Evolutionary conservation across 1,140 invertebrate species (phyloP).

Genomic region (Bombus waltoni): DNA sequence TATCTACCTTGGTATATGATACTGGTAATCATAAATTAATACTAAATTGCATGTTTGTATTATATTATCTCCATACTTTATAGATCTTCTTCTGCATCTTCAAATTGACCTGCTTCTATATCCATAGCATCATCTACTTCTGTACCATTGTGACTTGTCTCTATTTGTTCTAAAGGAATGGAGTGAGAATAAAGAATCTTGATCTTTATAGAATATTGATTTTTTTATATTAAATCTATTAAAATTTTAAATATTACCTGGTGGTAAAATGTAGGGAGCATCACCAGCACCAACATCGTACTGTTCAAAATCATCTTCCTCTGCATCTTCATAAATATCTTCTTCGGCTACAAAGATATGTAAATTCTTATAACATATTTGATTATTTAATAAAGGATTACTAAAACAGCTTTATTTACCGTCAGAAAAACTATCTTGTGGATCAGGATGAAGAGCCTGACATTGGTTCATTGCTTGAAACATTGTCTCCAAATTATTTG

Average conservation of each 20-base stretch:
- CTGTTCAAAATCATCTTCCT: conserved; percentile 79
- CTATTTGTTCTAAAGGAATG: conserved; percentile 72
- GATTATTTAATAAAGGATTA: not conserved
- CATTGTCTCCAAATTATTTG: conserved; percentile 84
- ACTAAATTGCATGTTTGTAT: conserved; percentile 77
- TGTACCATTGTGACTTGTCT: conserved; percentile 74
- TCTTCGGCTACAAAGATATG: conserved; percentile 74
- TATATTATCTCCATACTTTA: conserved; percentile 66
- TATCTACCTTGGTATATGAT: conserved; percentile 69
- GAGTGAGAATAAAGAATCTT: conserved; percentile 18
- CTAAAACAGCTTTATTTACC: conserved; percentile 66
- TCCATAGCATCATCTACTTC: conserved; percentile 81
- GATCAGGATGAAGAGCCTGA: conserved; percentile 87
- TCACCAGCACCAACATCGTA: conserved; percentile 76
- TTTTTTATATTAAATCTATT: not conserved
- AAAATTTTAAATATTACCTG: conserved; percentile 68
- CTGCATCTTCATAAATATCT: conserved; percentile 83
- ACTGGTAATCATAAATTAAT: conserved; percentile 70
- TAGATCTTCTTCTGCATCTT: conserved; percentile 83
- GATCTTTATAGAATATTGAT: conserved; percentile 4
- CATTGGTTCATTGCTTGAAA: conserved; percentile 88
- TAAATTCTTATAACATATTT: conserved; percentile 5
- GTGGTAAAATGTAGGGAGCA: conserved; percentile 75
- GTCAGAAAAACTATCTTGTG: conserved; percentile 84
- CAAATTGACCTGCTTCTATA: conserved; percentile 83